Evolutionary conservation across 2,888 invertebrate species (phyloP), one percentile per base, ranked within the genome.

Genomic region (Smittia sp.): DNA sequence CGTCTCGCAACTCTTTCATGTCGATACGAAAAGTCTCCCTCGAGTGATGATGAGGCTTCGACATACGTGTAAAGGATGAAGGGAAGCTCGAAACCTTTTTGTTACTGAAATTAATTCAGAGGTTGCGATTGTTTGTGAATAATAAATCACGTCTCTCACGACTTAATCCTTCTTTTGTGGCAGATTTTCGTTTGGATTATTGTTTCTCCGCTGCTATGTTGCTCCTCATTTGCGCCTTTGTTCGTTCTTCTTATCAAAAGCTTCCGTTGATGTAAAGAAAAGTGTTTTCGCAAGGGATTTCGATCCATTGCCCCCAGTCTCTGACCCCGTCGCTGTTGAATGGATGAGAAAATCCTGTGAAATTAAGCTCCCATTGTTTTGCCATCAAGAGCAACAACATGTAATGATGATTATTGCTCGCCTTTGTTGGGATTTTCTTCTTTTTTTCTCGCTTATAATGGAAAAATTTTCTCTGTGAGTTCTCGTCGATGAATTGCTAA

Each of bases 51-150:
- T 9, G 11, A 38, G 6, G 11, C 38, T 38, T 6, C 6, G 38
- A 58, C 58, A 58, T 22, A 58, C 58, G 13, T 18, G 7, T 58
- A 18, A 58, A 58, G 58, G 46, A 46, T 11, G 2, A n/a, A 3
- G n/a, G n/a, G 46, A 46, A 11, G 11, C n/a, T n/a, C n/a, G 15
- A 46, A 11, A 11, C 46, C 2, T 46, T 46, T 32, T 22, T 18
- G 18, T 18, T 7, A 46, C 2, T 2, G 58, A 58, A 58, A 58
- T 58, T 58, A 58, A 58, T 58, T 58, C 22, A n/a, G 58, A 58
- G 58, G 58, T 58, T 58, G 58, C 58, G 58, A 58, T 58, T 58
- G 58, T 58, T 58, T 58, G 58, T 58, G 58, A 58, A 58, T 58
- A 58, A 58, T 58, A 58, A 58, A 58, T 58, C 58, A 58, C 58